Evolutionary conservation across 1,140 invertebrate genomes (phyloP).

Genomic region (Cryptotermes secundus): DNA sequence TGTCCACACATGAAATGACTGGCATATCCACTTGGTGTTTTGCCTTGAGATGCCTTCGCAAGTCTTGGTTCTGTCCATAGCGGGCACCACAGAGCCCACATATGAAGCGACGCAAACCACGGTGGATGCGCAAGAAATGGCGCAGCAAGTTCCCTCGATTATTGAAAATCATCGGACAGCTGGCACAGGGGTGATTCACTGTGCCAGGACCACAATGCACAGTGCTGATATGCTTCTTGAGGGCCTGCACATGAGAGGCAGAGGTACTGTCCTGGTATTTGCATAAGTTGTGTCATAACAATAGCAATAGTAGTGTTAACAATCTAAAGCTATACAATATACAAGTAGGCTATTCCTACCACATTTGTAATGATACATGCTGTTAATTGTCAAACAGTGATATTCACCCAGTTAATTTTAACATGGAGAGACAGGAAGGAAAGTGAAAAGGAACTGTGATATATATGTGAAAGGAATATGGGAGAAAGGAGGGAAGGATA

Average conservation of each 20-base stretch:
- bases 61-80: constrained; percentile 36
- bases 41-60: constrained; percentile 33
- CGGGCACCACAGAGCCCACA: constrained; percentile 35
- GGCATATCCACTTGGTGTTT: constrained; percentile 32
- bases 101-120: constrained; percentile 33
- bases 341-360: too few relatives aligned
- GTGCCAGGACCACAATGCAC: constrained; percentile 27
- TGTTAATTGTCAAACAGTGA: too few relatives aligned
- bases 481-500: too few relatives aligned
- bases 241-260: constrained; percentile 23
- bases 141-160: constrained; percentile 33
- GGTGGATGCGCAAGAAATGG: constrained; percentile 33
- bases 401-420: too few relatives aligned
- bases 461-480: too few relatives aligned
- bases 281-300: too few relatives aligned
- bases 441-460: too few relatives aligned
- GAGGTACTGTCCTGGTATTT: background rate
- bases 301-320: too few relatives aligned
- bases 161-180: constrained; percentile 28
- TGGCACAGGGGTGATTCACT: constrained; percentile 12
- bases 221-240: constrained; percentile 31
- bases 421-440: too few relatives aligned
- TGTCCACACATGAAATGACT: constrained; percentile 30
- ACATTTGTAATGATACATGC: too few relatives aligned
- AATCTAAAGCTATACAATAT: too few relatives aligned